phyloP scores from a whole-genome alignment of 2,888 invertebrate genomes.

The Euplexia lucipara region DNA sequence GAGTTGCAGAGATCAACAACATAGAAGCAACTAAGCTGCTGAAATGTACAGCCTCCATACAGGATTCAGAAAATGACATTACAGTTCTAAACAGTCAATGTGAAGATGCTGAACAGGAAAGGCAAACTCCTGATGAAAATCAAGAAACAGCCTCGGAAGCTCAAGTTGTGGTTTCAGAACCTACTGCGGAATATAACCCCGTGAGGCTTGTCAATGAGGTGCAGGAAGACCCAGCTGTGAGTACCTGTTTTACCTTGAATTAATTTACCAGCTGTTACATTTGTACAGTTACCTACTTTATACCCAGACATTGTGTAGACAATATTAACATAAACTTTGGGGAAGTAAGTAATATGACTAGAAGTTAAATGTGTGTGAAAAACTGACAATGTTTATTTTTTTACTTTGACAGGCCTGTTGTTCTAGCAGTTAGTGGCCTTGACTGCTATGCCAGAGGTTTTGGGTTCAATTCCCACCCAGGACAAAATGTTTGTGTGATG shows the following conservation, averaged over 20 bases:
- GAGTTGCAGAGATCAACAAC: conserved; percentile 71
- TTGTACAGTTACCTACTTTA: conserved; percentile 13
- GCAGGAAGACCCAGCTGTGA: conserved; percentile 78
- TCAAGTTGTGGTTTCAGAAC: conserved; percentile 57
- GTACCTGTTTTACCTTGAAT: conserved; percentile 54
- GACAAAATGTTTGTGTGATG: too few species aligned
- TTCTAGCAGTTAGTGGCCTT: too few species aligned
- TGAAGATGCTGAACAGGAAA: conserved; percentile 61
- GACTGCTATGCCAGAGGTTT: too few species aligned
- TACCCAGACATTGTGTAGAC: too few species aligned
- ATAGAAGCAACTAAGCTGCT: conserved; percentile 70
- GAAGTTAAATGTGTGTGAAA: too few species aligned
- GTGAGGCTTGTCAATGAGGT: conserved; percentile 84
- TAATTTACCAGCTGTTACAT: neutral
- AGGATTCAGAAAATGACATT: conserved; percentile 70
- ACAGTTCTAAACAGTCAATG: conserved; percentile 73
- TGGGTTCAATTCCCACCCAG: too few species aligned
- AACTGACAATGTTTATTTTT: too few species aligned
- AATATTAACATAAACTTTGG: too few species aligned
- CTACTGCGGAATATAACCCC: conserved; percentile 66
- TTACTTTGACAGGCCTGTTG: too few species aligned
- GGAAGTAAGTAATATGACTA: too few species aligned
- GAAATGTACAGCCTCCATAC: conserved; percentile 78
- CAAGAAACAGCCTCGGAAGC: conserved; percentile 8
- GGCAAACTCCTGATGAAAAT: conserved; percentile 19